phyloP scores from a whole-genome alignment of 2,113 vertebrate species.

The Mohoua ochrocephala region DNA sequence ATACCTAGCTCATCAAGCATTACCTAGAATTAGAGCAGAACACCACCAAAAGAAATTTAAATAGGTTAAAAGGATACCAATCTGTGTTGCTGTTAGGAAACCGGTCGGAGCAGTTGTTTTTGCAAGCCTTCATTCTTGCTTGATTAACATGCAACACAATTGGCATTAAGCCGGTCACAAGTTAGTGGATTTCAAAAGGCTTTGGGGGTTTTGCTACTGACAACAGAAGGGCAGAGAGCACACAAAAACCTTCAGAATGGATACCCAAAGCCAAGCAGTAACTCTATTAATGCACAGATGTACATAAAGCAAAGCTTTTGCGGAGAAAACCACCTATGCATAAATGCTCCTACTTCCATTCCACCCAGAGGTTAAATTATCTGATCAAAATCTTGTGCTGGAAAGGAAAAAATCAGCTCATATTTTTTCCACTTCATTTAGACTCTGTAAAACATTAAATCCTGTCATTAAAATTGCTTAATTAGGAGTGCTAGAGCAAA shows the following conservation, averaged over 20 bases:
- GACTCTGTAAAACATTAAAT: constrained; percentile 41
- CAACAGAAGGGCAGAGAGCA: background rate
- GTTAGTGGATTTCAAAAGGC: background rate
- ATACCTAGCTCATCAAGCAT: background rate
- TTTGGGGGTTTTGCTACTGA: background rate
- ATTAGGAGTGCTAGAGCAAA: background rate
- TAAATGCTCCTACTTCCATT: constrained; percentile 14
- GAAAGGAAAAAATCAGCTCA: background rate
- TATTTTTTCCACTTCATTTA: constrained; percentile 48
- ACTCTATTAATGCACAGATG: background rate
- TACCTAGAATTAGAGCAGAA: background rate
- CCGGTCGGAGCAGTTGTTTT: background rate
- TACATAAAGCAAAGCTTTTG: background rate
- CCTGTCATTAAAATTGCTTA: constrained; percentile 26
- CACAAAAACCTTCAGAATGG: background rate
- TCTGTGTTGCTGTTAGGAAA: background rate
- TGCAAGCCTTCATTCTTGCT: background rate
- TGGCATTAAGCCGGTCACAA: background rate
- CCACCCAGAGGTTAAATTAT: constrained; percentile 38
- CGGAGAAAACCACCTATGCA: constrained; percentile 13
- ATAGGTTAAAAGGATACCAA: background rate
- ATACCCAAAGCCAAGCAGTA: background rate
- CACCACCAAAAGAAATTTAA: background rate
- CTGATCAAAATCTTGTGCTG: constrained; percentile 22
- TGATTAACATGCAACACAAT: background rate